Evolutionary conservation across 2,888 invertebrate genomes (phyloP), one percentile per base, ranked within the genome.

Genomic region (Tethea ocularis): DNA sequence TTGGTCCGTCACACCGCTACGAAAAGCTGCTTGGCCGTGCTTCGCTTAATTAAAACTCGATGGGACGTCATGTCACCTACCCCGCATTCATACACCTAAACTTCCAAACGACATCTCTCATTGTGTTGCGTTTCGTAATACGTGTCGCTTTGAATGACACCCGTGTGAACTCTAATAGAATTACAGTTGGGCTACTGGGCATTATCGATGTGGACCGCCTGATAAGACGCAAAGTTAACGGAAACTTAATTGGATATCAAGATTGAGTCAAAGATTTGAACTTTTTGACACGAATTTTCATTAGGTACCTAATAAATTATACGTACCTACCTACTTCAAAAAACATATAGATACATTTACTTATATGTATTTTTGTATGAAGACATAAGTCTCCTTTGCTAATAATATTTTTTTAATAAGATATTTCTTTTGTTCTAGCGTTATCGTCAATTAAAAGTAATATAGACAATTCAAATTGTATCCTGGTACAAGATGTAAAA

Each of bases 391-490:
- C 1, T 36, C n/a, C n/a, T n/a, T n/a, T n/a, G n/a, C n/a, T 26
- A 3, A 2, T 7, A 26, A 2, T 26, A 26, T 26, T 26, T 26
- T 56, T 62, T 57, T 51, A 54, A 52, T 52, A 38, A 55, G 36
- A 23, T 3, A 55, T 38, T 46, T 55, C 15, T 58, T 80, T 88
- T 89, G 82, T 96, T 96, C 53, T 95, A 97, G 97, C 97, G 88
- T 96, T 97, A 93, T 97, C 96, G 94, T 97, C 97, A 87, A 97
- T 97, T 96, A 96, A 97, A 93, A 96, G 96, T 88, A 96, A 96
- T 93, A 96, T 96, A 95, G 97, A 97, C 94, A 96, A 96, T 92
- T 95, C 97, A 84, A 97, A 97, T 93, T 97, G 97, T 93, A 97
- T 97, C 88, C 94, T 97, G 91, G 97, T 97, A 85, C 97, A 97